These are phyloP conservation scores for Tridacna gigas DNA, from an alignment of 2,888 invertebrate species.

Conservation along the genomic window DNA sequence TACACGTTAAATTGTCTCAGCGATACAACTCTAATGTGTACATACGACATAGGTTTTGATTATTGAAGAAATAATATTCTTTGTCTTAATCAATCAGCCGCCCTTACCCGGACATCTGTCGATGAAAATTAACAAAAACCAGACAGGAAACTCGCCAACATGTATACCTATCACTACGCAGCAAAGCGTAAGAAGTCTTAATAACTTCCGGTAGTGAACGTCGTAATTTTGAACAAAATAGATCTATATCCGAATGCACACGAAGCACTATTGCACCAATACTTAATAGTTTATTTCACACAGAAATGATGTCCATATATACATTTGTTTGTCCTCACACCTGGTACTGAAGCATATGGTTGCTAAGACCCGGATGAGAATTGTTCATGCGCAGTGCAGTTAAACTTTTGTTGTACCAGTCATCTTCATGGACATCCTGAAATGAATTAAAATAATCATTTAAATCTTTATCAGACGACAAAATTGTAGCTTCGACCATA, in stretches of 20 bases:
- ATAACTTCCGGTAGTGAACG: neutral
- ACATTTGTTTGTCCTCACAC: constrained; percentile 78
- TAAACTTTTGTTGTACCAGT: constrained; percentile 99
- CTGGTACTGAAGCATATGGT: constrained; percentile 98
- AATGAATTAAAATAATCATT: too few species aligned
- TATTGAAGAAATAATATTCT: too few species aligned
- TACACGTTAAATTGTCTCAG: too few species aligned
- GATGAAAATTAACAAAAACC: too few species aligned
- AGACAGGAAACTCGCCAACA: too few species aligned
- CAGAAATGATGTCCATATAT: neutral
- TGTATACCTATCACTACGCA: neutral
- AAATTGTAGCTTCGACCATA: too few species aligned
- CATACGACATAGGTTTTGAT: too few species aligned
- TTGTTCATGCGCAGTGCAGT: constrained; percentile 99
- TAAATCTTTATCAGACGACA: too few species aligned
- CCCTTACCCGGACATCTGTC: too few species aligned
- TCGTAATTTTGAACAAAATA: neutral
- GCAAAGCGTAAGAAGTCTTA: neutral
- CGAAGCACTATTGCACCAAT: constrained; percentile 66
- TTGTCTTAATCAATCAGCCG: too few species aligned
- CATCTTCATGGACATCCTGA: constrained; percentile 88
- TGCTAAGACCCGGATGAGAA: constrained; percentile 95
- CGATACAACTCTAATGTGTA: too few species aligned
- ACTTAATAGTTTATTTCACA: neutral
- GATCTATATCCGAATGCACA: neutral